A percentile compares a stretch with the other conserved stretches of the same genome.
phyloP scores from a whole-genome alignment of 2,888 invertebrate genomes.

The Unio delphinus region DNA sequence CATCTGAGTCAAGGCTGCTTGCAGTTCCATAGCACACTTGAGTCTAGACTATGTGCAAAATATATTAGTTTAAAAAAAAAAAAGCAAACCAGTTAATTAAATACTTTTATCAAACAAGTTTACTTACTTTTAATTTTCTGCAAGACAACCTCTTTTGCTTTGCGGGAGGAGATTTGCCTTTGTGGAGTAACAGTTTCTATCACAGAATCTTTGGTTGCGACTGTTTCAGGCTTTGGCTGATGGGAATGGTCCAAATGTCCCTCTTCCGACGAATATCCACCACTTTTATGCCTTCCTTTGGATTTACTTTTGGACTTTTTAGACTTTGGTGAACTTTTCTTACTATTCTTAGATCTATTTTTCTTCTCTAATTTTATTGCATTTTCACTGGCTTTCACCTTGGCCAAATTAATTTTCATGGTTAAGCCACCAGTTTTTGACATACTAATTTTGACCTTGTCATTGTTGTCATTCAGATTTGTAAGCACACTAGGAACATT shows the following conservation, averaged over 20 bases:
- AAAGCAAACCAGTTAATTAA: too few relatives aligned
- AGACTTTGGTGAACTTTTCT: conserved; percentile 12
- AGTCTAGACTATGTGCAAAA: too few relatives aligned
- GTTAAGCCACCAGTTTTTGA: conserved; percentile 40
- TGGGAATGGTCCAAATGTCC: not conserved
- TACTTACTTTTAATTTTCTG: conserved; percentile 10
- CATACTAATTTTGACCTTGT: conserved; percentile 39
- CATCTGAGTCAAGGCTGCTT: too few relatives aligned
- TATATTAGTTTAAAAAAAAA: too few relatives aligned
- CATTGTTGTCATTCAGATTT: conserved; percentile 44
- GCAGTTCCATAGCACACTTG: too few relatives aligned
- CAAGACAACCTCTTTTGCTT: conserved; percentile 43
- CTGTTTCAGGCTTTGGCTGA: conserved; percentile 2
- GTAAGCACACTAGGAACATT: conserved; percentile 48
- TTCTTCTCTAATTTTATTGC: conserved; percentile 17
- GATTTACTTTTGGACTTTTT: conserved; percentile 21
- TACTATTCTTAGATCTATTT: too few relatives aligned
- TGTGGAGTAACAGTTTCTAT: conserved; percentile 24
- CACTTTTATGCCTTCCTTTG: conserved; percentile 12
- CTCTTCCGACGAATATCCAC: conserved; percentile 1
- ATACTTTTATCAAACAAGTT: too few relatives aligned
- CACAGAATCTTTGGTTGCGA: not conserved
- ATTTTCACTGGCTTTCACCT: conserved; percentile 32
- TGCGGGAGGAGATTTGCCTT: conserved; percentile 49
- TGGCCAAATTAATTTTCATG: conserved; percentile 38